These are phyloP conservation scores for Portunus trituberculatus DNA, from an alignment of 1,140 invertebrate species.

Conservation along the genomic window DNA sequence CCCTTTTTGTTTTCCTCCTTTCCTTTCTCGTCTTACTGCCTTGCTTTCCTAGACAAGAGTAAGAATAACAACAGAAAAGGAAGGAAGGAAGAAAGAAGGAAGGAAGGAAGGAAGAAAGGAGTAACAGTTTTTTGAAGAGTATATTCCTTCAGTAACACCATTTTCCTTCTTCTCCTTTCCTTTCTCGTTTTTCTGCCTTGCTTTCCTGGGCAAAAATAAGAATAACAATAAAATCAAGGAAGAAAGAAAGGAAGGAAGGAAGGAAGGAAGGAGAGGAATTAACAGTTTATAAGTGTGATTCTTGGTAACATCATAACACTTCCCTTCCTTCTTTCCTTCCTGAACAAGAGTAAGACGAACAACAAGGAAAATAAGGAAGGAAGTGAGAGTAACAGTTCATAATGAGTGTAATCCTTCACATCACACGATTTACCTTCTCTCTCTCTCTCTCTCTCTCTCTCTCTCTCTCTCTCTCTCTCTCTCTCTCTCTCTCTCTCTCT, in stretches of 20 bases:
- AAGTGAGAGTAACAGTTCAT: neutral
- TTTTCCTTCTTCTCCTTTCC: too few relatives aligned
- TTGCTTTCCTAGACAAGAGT: neutral
- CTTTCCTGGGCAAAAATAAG: too few relatives aligned
- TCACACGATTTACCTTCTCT: neutral
- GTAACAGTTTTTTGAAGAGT: too few relatives aligned
- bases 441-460: neutral
- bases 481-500: slow-evolving; percentile 38
- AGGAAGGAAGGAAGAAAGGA: neutral
- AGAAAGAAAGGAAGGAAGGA: neutral
- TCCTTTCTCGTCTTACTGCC: too few relatives aligned
- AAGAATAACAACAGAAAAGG: neutral
- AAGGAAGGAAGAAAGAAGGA: neutral
- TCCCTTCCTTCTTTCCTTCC: neutral
- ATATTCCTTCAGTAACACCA: too few relatives aligned
- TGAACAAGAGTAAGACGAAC: neutral
- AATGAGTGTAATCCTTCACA: neutral
- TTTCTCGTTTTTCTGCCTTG: too few relatives aligned
- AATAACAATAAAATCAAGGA: too few relatives aligned
- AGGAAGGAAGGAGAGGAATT: neutral
- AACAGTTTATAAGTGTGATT: neutral
- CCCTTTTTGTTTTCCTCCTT: too few relatives aligned
- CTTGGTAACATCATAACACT: neutral
- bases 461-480: slow-evolving; percentile 33
- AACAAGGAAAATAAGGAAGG: too few relatives aligned